Conservation (phyloP, 2,888 invertebrate genomes). For the Apamea sordens region DNA sequence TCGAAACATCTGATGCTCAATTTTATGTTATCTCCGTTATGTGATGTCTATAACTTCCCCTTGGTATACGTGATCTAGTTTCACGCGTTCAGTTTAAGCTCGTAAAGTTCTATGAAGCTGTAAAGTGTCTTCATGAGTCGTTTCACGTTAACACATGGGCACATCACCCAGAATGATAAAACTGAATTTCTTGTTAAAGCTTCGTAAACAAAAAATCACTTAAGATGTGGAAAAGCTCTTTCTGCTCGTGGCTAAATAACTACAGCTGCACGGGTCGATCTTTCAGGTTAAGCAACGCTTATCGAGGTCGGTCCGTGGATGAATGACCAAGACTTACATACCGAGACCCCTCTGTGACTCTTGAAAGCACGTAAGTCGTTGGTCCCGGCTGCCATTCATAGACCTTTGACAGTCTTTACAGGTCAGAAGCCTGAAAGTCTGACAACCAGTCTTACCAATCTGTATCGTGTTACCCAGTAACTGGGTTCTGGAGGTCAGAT, state of each 20-base stretch:
- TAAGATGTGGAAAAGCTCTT: background rate
- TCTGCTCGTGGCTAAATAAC: background rate
- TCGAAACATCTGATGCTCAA: slow-evolving; percentile 30
- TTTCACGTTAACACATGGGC: slow-evolving; percentile 13
- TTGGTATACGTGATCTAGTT: slow-evolving; percentile 47
- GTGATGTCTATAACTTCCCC: slow-evolving; percentile 30
- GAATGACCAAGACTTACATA: background rate
- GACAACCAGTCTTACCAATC: background rate
- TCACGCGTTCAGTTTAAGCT: slow-evolving; percentile 40
- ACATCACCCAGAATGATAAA: background rate
- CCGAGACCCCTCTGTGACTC: background rate
- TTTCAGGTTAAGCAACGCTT: background rate
- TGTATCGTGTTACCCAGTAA: background rate
- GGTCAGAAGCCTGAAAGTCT: background rate
- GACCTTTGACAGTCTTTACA: background rate
- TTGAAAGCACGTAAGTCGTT: background rate
- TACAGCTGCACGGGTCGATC: background rate
- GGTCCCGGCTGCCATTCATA: background rate
- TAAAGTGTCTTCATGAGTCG: slow-evolving; percentile 29
- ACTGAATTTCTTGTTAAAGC: background rate
- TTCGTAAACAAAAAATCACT: slow-evolving; percentile 4
- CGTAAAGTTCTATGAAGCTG: slow-evolving; percentile 51
- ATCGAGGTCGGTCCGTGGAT: background rate
- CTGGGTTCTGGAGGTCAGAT: background rate
- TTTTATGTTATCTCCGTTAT: slow-evolving; percentile 31